phyloP scores from a whole-genome alignment of 2,113 vertebrate species.

The Reinhardtius hippoglossoides region DNA sequence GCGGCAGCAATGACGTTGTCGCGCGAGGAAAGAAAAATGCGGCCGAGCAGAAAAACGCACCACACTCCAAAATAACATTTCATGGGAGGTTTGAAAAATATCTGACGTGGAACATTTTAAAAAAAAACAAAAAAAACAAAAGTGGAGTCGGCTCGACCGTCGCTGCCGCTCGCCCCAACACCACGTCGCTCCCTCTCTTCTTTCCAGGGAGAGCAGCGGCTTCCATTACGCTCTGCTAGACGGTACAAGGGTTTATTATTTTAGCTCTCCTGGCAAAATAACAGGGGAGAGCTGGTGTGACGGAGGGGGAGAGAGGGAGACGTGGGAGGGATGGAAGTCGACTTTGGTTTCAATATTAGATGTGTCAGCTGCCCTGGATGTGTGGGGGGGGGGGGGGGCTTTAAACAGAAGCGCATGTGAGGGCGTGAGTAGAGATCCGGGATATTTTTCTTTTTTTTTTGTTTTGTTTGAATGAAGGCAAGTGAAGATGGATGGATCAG shows the following conservation, averaged over 20 bases:
- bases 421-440: conserved; percentile 19
- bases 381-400: conserved; percentile 38
- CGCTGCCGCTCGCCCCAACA: conserved; percentile 18
- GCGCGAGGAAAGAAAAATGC: conserved; percentile 51
- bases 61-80: conserved; percentile 44
- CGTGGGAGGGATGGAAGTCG: conserved; percentile 24
- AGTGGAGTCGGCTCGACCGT: conserved; percentile 43
- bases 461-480: no score
- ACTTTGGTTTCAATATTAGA: conserved; percentile 66
- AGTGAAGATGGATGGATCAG: conserved; percentile 5
- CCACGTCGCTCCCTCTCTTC: conserved; percentile 32
- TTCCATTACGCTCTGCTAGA: conserved; percentile 69
- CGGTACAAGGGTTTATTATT: conserved; percentile 70
- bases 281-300: conserved; percentile 18
- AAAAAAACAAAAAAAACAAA: not conserved
- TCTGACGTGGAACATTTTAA: conserved; percentile 28
- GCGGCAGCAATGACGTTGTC: not conserved
- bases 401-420: conserved; percentile 58
- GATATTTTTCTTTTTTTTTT: not conserved
- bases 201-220: conserved; percentile 50
- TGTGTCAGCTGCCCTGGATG: conserved; percentile 65
- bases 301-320: not conserved
- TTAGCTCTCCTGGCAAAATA: conserved; percentile 70
- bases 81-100: conserved; percentile 31
- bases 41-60: conserved; percentile 40